Conservation (phyloP, 2,797 vertebrate genomes). For the Rhinella marina region DNA sequence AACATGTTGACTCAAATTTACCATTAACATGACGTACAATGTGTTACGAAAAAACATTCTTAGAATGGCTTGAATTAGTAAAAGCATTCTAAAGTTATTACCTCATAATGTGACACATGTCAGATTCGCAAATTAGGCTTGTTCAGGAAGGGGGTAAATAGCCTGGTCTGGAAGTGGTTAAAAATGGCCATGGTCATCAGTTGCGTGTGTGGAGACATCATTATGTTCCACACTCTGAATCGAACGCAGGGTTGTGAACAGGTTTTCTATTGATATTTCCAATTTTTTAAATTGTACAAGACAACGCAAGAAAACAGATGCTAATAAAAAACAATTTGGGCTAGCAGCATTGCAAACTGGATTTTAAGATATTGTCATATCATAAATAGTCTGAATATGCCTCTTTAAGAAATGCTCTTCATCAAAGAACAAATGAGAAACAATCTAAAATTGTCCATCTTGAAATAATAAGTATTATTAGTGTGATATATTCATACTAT, state of each 20-base stretch:
- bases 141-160: too few relatives aligned
- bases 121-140: neutral
- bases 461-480: neutral
- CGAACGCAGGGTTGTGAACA: neutral
- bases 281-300: neutral
- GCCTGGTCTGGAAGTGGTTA: too few relatives aligned
- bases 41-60: too few relatives aligned
- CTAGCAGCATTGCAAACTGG: neutral
- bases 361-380: neutral
- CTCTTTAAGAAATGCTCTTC: neutral
- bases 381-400: neutral
- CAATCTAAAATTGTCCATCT: neutral
- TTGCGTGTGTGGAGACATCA: too few relatives aligned
- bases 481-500: neutral
- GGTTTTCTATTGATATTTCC: neutral
- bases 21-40: too few relatives aligned
- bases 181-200: too few relatives aligned
- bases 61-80: too few relatives aligned
- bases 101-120: too few relatives aligned
- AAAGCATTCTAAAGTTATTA: too few relatives aligned
- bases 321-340: neutral
- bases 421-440: neutral
- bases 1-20: too few relatives aligned
- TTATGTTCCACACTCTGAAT: too few relatives aligned
- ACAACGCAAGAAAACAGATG: neutral